phyloP scores from a whole-genome alignment of 35 echinoderm and acorn worm species.

The Anneissia japonica region DNA sequence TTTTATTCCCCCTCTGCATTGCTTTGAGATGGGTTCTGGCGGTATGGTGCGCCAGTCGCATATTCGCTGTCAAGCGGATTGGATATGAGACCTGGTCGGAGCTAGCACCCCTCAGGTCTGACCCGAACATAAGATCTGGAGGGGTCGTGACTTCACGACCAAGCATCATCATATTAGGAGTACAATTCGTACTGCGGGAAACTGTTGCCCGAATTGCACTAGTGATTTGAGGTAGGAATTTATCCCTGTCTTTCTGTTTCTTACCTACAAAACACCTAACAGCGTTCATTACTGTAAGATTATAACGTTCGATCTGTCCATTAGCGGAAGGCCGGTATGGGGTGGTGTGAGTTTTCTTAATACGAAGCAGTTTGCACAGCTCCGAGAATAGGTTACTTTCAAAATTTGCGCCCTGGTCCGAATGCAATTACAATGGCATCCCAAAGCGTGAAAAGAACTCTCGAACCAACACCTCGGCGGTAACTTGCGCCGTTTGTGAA shows the following conservation, averaged over 20 bases:
- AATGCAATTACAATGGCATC: constrained; percentile 10
- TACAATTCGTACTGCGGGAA: constrained; percentile 30
- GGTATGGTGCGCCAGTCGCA: constrained; percentile 1
- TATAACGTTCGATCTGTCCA: constrained; percentile 44
- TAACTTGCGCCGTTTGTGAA: constrained; percentile 20
- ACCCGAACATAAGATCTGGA: constrained; percentile 30
- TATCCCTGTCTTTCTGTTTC: constrained; percentile 20
- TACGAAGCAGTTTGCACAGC: constrained; percentile 11
- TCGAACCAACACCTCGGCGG: constrained; percentile 6
- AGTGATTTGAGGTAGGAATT: constrained; percentile 1
- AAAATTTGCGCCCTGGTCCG: constrained; percentile 50
- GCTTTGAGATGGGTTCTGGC: constrained; percentile 15
- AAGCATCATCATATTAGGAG: constrained; percentile 54
- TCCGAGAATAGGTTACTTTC: constrained; percentile 15
- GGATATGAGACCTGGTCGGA: not conserved
- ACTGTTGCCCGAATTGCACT: constrained; percentile 18
- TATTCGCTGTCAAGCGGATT: not conserved
- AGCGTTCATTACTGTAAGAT: constrained; percentile 40
- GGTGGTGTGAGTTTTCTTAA: constrained; percentile 27
- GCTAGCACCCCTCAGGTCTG: not conserved
- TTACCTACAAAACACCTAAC: constrained; percentile 33
- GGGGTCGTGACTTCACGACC: constrained; percentile 43
- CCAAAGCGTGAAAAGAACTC: constrained; percentile 45
- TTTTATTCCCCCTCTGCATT: constrained; percentile 12
- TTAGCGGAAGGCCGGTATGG: constrained; percentile 30